These are phyloP conservation scores for Spilosoma lubricipeda DNA, from an alignment of 2,888 invertebrate species.

Conservation along the genomic window DNA sequence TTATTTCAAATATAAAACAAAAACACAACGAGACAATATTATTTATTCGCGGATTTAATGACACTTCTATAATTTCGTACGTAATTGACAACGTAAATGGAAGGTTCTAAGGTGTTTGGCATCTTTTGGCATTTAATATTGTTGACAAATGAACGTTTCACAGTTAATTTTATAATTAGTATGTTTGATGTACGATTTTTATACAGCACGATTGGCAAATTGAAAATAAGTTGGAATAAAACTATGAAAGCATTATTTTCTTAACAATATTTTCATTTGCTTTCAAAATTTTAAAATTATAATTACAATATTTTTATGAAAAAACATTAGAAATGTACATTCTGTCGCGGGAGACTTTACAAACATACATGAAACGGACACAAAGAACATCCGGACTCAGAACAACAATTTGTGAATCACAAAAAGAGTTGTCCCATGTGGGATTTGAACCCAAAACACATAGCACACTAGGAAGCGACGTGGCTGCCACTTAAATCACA, in stretches of 20 bases:
- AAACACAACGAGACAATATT: not conserved
- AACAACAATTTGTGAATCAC: no score
- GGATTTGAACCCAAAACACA: no score
- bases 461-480: no score
- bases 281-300: not conserved
- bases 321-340: no score
- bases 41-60: not conserved
- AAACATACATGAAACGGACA: no score
- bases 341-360: no score
- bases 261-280: not conserved
- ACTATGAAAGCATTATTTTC: not conserved
- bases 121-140: not conserved
- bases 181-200: not conserved
- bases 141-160: not conserved
- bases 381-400: no score
- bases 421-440: no score
- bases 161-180: conserved; percentile 3
- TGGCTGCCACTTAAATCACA: no score
- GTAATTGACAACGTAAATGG: not conserved
- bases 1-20: not conserved
- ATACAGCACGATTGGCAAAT: not conserved
- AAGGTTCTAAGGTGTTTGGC: not conserved
- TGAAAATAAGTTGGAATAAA: not conserved
- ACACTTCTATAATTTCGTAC: not conserved
- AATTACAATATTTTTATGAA: no score